These are phyloP conservation scores for Agonopterix subpropinquella DNA, from an alignment of 2,888 invertebrate species.

Conservation along the genomic window DNA sequence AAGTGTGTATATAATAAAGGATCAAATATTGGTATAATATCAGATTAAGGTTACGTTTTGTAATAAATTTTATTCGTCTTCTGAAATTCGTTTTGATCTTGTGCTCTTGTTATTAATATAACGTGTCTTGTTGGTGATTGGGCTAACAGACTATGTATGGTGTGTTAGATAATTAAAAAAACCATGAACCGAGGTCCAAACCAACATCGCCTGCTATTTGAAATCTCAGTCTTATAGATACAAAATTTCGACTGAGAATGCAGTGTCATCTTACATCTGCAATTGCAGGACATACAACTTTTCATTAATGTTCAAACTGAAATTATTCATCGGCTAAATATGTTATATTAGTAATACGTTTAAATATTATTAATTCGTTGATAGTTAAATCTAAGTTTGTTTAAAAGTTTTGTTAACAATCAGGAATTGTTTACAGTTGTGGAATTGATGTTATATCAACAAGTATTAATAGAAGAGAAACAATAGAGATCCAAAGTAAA, in stretches of 20 bases:
- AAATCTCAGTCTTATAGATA: too few relatives aligned
- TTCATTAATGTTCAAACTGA: too few relatives aligned
- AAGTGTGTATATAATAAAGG: constrained; percentile 58
- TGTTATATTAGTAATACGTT: not conserved
- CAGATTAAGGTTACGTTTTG: constrained; percentile 21
- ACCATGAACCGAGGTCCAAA: too few relatives aligned
- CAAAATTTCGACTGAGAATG: not conserved
- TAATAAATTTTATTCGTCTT: constrained; percentile 11
- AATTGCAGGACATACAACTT: too few relatives aligned
- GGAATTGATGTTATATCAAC: constrained; percentile 52
- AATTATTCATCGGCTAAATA: not conserved
- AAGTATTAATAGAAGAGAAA: constrained; percentile 15
- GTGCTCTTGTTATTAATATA: too few relatives aligned
- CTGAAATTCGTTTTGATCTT: not conserved
- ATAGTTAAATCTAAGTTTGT: too few relatives aligned
- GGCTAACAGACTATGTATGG: too few relatives aligned
- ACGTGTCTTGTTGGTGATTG: too few relatives aligned
- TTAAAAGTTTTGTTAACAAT: constrained; percentile 11
- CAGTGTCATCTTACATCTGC: not conserved
- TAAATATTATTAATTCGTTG: not conserved
- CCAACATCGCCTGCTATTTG: too few relatives aligned
- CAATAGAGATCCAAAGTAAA: constrained; percentile 59
- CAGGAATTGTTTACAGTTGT: constrained; percentile 56
- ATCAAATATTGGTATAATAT: constrained; percentile 50
- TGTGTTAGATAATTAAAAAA: too few relatives aligned